Evolutionary conservation across 2,113 vertebrate genomes (phyloP), one percentile per base, ranked within the genome.

Genomic region (Bujurquina vittata): DNA sequence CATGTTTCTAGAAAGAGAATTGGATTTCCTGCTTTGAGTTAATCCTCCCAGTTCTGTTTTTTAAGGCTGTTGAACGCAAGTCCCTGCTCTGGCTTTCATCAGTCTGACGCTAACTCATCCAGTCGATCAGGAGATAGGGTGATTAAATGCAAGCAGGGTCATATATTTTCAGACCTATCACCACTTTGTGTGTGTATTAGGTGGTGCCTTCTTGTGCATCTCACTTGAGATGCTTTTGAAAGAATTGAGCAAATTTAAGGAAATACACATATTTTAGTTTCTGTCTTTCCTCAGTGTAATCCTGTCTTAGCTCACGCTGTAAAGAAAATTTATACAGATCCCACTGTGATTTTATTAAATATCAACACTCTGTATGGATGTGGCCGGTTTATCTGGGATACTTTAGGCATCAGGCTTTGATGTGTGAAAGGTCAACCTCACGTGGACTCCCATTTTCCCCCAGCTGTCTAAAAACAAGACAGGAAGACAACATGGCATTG

Each of bases 371-470:
- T 0, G 60, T 59, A 62, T 72, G 69, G 52, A 75, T 81, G 15
- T 1, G 17, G 29, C 59, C 9, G 7, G 17, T 73, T 81, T 5
- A 15, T 17, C 14, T 10, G 58, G 7, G 43, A 67, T 85, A 22
- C 52, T 80, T 80, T 84, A 82, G 77, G 65, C 74, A 55, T 77
- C 7, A 65, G 86, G 67, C 85, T 79, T 74, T 59, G 58, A 52
- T 60, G 56, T 80, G 84, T 73, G 69, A 84, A 84, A 88, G 85
- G 73, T 88, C 82, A 89, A 10, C 46, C 37, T 79, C 1, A 35
- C 35, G 58, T 57, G 35, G 73, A 77, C 73, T 56, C 52, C 33
- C 5, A 9, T 22, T 56, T 46, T 87, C 67, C 56, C 63, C 67
- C 78, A 65, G 49, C 62, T 65, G 69, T 67, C 84, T 79, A 60